Percentiles rank a stretch among this genome's conserved stretches.
Conservation (phyloP, 2,888 invertebrate species). For the Lycophotia porphyrea region DNA sequence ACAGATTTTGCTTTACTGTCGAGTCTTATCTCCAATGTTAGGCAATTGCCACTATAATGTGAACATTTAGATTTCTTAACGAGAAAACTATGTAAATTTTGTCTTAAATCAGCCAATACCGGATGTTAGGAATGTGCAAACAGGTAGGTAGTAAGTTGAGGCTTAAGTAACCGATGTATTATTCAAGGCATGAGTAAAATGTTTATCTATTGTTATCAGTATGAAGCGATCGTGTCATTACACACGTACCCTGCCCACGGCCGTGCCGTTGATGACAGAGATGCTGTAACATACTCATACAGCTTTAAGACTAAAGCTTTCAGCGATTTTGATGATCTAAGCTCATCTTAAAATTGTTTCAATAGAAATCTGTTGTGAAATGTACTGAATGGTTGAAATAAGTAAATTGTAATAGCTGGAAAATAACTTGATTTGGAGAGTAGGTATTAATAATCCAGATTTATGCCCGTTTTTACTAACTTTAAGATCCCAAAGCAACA, state of each 20-base stretch:
- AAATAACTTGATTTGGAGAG: background rate
- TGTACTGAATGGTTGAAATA: background rate
- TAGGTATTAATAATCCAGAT: background rate
- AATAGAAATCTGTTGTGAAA: background rate
- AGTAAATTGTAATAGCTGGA: background rate
- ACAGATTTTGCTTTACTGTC: conserved; percentile 52
- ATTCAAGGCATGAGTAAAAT: conserved; percentile 80
- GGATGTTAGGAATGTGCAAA: conserved; percentile 53
- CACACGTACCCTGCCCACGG: conserved; percentile 85
- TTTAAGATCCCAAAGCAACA: background rate
- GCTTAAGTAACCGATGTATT: conserved; percentile 73
- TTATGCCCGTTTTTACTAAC: background rate
- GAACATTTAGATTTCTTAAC: conserved; percentile 58
- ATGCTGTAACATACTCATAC: conserved; percentile 65
- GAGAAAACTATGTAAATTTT: conserved; percentile 58
- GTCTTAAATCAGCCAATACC: conserved; percentile 52
- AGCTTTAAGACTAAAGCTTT: conserved; percentile 64
- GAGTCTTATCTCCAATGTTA: conserved; percentile 52
- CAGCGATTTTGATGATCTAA: conserved; percentile 47
- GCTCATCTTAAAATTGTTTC: background rate
- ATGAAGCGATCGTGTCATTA: conserved; percentile 83
- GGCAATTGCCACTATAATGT: conserved; percentile 53
- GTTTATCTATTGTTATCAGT: conserved; percentile 86
- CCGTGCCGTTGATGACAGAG: conserved; percentile 80
- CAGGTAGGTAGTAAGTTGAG: conserved; percentile 63